Evolutionary conservation across 2,797 vertebrate genomes (phyloP), one percentile per base, ranked within the genome.

Genomic region (Spondyliosoma cantharus): DNA sequence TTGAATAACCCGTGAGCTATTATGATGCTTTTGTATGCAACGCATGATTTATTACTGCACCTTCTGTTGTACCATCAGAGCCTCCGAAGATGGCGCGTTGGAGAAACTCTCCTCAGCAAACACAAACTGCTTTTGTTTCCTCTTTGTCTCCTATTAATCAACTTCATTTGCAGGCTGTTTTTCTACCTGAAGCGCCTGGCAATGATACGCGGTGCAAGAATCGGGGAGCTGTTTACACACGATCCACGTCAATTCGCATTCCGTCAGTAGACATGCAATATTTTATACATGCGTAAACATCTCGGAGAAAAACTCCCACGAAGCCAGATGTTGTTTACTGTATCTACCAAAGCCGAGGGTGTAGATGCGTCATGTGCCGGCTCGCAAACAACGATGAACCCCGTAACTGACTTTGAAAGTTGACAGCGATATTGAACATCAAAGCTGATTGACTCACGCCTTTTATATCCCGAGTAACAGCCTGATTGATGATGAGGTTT

Each of bases 21-120:
- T 85, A 82, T 82, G 78, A 88, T 82, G 76, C 77, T 80, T 91
- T 89, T 82, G 81, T 88, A 74, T 83, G 83, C 76, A 76, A 71
- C 82, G 68, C 83, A 90, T 88, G 86, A 91, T 92, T 87, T 91
- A 90, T 90, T 90, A 71, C 86, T 84, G 80, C 79, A 67, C 83
- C 83, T 83, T 87, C 89, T 89, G 90, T 84, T 86, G 74, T 54
- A 59, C 59, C 84, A 61, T 58, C 80, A 74, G 66, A 83, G 61
- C 61, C 64, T 71, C 42, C 22, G 59, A 78, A 79, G 71, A 74
- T 52, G 13, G 14, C 12, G 3, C 67, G 52, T 72, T 62, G 27
- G 58, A 84, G 37, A 83, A 85, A 78, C 68, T 72, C 61, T 75
- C 45, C 50, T 62, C 45, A 68, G 71, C 57, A 89, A 84, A 81